These are phyloP conservation scores for Fulmarus glacialis DNA, from an alignment of 2,113 vertebrate genomes.

Conservation along the genomic window DNA sequence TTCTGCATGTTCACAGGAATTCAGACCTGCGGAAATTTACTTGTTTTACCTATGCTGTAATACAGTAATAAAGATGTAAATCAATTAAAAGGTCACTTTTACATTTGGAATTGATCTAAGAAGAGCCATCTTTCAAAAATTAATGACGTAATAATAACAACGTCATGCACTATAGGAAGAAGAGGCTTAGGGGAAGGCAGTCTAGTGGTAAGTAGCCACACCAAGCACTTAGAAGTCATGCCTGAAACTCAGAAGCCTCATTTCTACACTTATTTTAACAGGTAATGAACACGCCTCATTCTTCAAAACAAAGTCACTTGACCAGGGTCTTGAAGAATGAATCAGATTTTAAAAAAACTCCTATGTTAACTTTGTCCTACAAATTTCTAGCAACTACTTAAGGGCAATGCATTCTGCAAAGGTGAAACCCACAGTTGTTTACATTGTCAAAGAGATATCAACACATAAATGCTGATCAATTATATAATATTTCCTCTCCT, in stretches of 20 bases:
- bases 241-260: background rate
- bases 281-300: background rate
- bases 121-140: background rate
- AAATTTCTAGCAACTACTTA: background rate
- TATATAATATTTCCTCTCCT: background rate
- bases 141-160: background rate
- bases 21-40: background rate
- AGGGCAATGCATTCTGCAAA: background rate
- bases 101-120: background rate
- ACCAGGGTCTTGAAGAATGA: background rate
- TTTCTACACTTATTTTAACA: background rate
- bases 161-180: background rate
- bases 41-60: background rate
- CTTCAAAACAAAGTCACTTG: background rate
- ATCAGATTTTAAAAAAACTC: accelerated
- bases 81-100: background rate
- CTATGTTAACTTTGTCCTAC: background rate
- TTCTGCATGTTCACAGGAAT: background rate
- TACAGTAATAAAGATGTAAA: background rate
- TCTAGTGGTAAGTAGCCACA: background rate
- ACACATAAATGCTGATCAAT: background rate
- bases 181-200: background rate
- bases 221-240: background rate
- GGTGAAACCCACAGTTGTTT: background rate
- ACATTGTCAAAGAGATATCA: background rate